Base-by-base conservation (phyloP, 2,888 invertebrate genomes). In the Netelia virgata region DNA sequence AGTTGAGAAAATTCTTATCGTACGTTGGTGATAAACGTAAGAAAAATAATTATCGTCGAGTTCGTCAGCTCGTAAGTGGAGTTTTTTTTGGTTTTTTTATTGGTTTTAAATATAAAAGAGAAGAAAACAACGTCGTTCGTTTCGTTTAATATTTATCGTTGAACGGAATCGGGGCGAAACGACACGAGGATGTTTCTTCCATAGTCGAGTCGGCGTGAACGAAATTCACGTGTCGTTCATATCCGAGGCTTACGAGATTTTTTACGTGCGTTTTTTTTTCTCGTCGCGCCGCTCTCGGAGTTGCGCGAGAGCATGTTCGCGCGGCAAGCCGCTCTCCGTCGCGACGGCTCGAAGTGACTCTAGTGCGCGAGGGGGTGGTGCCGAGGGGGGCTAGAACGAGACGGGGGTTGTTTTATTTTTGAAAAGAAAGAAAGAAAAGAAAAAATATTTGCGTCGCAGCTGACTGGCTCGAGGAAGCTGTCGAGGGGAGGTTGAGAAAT, bases 251-350 rank as follows among this genome's bases (percentile, higher is more conserved):
- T 47, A 14, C 3, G 10, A 14, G 10, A 14, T 47, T 47, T 43
- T 53, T 3, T 36, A 36, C 36, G 36, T 36, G 36, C 14, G 36
- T 55, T 14, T 11, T 55, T 55, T 41, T 20, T n/a, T 57, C 36
- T 75, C 66, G 23, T 53, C 23, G 64, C 20, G 10, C 28, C 14
- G 3, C 5, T 43, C 18, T 43, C 18, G 43, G 68, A 28, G 76
- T 59, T 69, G 69, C 61, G 36, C 77, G 68, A 50, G 16, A 16
- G 20, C 18, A 18, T 36, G 10, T 69, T 69, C 61, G 50, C 61
- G 36, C 64, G 64, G 18, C 59, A 66, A 53, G 53, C 6, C 36
- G 53, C 16, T 53, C 50, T 9, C 50, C 50, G 50, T 50, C 53
- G n/a, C 14, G 53, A 14, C 53, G 14, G 6, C 16, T 14, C 53